These are phyloP conservation scores for Ladona fulva DNA, from an alignment of 1,140 invertebrate species.

Conservation along the genomic window DNA sequence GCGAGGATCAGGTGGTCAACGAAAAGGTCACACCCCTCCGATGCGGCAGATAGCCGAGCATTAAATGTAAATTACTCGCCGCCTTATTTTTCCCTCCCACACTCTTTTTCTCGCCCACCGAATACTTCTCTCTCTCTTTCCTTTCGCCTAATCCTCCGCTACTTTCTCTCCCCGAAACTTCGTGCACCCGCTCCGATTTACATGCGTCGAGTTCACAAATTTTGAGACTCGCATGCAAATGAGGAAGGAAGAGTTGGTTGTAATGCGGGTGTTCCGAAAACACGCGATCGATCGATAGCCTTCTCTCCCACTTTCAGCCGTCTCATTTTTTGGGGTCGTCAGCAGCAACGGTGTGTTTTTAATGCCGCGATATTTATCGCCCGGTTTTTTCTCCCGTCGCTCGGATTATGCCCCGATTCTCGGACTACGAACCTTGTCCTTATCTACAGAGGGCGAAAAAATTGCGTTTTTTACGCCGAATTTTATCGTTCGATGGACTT, in stretches of 20 bases:
- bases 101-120: neutral
- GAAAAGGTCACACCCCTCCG: too few relatives aligned
- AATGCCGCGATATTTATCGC: neutral
- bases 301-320: neutral
- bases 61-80: too few relatives aligned
- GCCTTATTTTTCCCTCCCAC: neutral
- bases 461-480: too few relatives aligned
- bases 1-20: too few relatives aligned
- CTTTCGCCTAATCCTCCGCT: neutral
- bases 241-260: neutral
- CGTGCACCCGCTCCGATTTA: neutral
- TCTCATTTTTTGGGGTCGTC: neutral
- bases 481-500: too few relatives aligned
- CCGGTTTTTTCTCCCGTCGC: too few relatives aligned
- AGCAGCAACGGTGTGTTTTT: neutral
- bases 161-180: neutral
- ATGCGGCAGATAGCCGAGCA: too few relatives aligned
- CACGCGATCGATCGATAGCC: neutral
- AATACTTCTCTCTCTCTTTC: neutral
- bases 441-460: too few relatives aligned
- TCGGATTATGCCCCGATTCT: too few relatives aligned
- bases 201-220: neutral
- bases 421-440: too few relatives aligned
- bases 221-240: neutral
- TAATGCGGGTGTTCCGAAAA: conserved; percentile 1